Evolutionary conservation across 2,113 vertebrate species (phyloP), one percentile per base, ranked within the genome.

Genomic region (Actinemys pallida): DNA sequence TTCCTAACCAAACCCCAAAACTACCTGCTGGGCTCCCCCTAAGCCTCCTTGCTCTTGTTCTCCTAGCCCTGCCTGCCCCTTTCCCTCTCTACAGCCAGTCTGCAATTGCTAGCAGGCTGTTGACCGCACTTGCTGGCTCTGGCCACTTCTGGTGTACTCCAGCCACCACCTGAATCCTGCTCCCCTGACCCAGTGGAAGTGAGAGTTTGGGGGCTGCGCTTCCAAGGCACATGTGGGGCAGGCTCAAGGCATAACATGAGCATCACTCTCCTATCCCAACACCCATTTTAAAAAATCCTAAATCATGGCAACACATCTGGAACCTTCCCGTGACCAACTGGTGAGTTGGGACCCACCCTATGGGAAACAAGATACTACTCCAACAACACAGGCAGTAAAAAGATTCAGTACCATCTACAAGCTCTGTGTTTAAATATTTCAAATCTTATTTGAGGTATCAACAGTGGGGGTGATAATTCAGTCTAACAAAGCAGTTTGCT

Each of bases 381-480:
- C 11, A 11, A 35, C 31, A 14, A 17, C 31, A 14, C 62, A 65
- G 7, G 31, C 31, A 65, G 31, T 65, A 35, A 35, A 35, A 65
- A 62, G 13, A 35, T 59, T 31, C 27, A 62, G 29, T 35, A 19
- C 13, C 16, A 10, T n/a, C 14, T 17, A 65, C 31, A 65, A n/a
- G 31, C 56, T 27, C 16, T 6, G 11, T 29, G 42, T 49, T 39
- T 2, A 27, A 16, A 6, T 39, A 54, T 1, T 76, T 10, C 65
- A 3, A 29, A 0, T 0, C 1, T 27, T 50, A n/a, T 27, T 2
- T 29, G 19, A 8, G 52, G 7, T 2, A 7, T 17, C 78, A 27
- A 7, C 0, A 12, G 5, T 12, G 69, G 25, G 10, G 59, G 65
- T 0, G 2, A 1, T 0, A 4, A 72, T 27, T 1, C 0, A 27